phyloP scores from a whole-genome alignment of 2,888 invertebrate genomes.

The Meta bourneti region DNA sequence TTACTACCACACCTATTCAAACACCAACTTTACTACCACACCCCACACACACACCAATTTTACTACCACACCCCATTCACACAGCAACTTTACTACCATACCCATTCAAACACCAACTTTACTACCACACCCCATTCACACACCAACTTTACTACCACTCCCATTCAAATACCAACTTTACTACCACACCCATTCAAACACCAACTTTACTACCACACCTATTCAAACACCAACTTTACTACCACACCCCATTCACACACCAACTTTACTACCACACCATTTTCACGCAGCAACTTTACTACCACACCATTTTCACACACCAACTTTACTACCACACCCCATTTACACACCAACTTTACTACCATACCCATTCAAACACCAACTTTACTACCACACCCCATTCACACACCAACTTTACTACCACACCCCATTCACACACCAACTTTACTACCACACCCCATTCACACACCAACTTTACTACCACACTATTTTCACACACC shows the following conservation, averaged over 20 bases:
- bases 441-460: background rate
- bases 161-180: background rate
- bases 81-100: background rate
- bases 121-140: background rate
- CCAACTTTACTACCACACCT: background rate
- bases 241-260: background rate
- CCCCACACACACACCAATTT: background rate
- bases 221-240: background rate
- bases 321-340: background rate
- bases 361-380: background rate
- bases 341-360: background rate
- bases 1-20: background rate
- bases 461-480: background rate
- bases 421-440: background rate
- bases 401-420: no score
- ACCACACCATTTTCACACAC: background rate
- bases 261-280: background rate
- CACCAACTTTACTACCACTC: background rate
- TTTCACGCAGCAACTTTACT: background rate
- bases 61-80: background rate
- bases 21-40: background rate
- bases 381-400: background rate
- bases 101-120: background rate
- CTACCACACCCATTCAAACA: background rate
- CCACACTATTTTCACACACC: background rate